These are phyloP conservation scores for Orussus abietinus DNA, from an alignment of 1,140 invertebrate genomes.

Conservation along the genomic window DNA sequence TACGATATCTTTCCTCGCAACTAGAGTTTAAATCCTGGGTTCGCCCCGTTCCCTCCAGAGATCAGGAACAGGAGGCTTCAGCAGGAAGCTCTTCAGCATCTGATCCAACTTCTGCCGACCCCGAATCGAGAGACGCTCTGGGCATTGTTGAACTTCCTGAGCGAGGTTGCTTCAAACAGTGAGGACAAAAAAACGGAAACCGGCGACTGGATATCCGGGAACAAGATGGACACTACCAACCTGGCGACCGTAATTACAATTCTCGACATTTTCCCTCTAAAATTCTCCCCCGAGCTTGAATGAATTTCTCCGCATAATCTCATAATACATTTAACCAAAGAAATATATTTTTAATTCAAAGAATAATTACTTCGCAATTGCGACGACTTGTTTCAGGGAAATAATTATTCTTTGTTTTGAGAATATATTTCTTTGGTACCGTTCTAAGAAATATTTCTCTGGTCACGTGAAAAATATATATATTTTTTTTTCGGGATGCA, in stretches of 20 bases:
- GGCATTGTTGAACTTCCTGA: slow-evolving; percentile 76
- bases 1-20: neutral
- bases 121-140: slow-evolving; percentile 85
- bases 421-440: too few relatives aligned
- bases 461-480: too few relatives aligned
- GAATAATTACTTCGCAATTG: too few relatives aligned
- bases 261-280: neutral
- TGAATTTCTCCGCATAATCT: too few relatives aligned
- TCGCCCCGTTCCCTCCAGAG: slow-evolving; percentile 51
- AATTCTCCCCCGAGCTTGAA: too few relatives aligned
- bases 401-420: too few relatives aligned
- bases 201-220: slow-evolving; percentile 69
- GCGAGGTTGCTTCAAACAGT: slow-evolving; percentile 71
- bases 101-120: slow-evolving; percentile 79
- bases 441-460: too few relatives aligned
- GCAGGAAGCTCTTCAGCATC: slow-evolving; percentile 75
- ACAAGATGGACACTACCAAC: slow-evolving; percentile 92
- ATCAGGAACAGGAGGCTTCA: slow-evolving; percentile 78
- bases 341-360: too few relatives aligned
- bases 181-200: slow-evolving; percentile 59
- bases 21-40: slow-evolving; percentile 7
- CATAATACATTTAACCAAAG: too few relatives aligned
- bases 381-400: too few relatives aligned
- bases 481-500: too few relatives aligned
- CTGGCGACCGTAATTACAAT: slow-evolving; percentile 65